Evolutionary conservation across 1,140 invertebrate genomes (phyloP), one percentile per base, ranked within the genome.

Genomic region (Zaprionus taronus): DNA sequence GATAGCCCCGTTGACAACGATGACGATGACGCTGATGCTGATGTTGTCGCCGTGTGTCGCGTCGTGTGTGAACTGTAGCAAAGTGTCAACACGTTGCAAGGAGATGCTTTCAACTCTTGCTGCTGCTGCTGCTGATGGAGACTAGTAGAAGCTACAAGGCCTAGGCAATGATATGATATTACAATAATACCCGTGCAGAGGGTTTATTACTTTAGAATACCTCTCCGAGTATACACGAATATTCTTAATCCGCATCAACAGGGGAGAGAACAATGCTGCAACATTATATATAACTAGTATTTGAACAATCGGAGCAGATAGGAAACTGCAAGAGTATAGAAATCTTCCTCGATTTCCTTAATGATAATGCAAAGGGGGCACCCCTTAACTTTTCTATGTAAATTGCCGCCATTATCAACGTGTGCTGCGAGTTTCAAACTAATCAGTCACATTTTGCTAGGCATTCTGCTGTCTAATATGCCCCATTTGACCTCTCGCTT

Each of bases 41-140:
- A 31, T 47, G 36, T 31, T 51, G 47, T 51, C 41, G 41, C n/a
- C 41, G 47, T 51, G 47, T 24, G n/a, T 51, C 47, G 47, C n/a
- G 41, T 68, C 64, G 58, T 63, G 51, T 80, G 78, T 70, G 77
- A 80, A 75, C 62, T 77, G 57, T 60, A 38, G 38, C 58, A 68
- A 68, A 79, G 71, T 70, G 71, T 57, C 65, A 80, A 28, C 55
- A 38, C 17, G 22, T 14, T 26, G 17, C 56, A 69, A 61, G 36
- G 34, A 55, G 73, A 65, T 28, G 31, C 31, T 66, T 58, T 68
- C 60, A 67, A 53, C 67, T 49, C 31, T 58, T 56, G 73, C 51
- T 73, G 51, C 68, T 64, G 24, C 24, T 24, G 24, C 24, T 24
- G 24, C 24, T 24, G 24, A 5, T 28, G 28, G 7, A 28, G 6